These are phyloP conservation scores for Bubalus kerabau DNA, from an alignment of 2,113 vertebrate species.

Conservation along the genomic window DNA sequence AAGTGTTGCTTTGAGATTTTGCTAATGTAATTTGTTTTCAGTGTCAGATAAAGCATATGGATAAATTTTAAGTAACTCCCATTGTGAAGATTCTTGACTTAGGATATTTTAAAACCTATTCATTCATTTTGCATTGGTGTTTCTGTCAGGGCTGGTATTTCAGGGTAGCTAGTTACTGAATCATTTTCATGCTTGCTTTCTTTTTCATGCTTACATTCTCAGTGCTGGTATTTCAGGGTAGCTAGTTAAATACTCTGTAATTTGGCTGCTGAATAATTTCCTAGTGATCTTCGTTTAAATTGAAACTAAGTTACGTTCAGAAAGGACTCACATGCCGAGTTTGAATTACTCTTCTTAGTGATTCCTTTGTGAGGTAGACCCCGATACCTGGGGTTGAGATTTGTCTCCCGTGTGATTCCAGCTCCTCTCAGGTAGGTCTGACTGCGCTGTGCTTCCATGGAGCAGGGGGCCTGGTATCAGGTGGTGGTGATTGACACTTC, in stretches of 20 bases:
- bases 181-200: no score
- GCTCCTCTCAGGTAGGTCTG: constrained; percentile 52
- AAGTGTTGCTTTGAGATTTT: neutral
- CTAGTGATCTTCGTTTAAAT: neutral
- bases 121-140: neutral
- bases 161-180: neutral
- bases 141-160: neutral
- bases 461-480: constrained; percentile 83
- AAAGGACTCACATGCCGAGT: neutral
- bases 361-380: constrained; percentile 47
- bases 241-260: neutral
- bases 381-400: constrained; percentile 66
- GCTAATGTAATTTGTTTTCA: neutral
- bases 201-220: no score
- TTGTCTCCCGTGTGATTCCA: neutral
- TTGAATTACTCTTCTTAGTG: constrained; percentile 61
- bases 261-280: neutral
- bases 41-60: neutral
- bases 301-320: constrained; percentile 27
- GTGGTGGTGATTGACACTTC: constrained; percentile 85
- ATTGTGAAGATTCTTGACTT: neutral
- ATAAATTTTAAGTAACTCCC: neutral
- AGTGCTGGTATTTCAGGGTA: neutral
- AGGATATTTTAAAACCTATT: neutral
- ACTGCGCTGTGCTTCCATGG: constrained; percentile 64